A percentile compares a stretch with the other conserved stretches of the same genome.
These are phyloP conservation scores for Trichoplax adhaerens DNA, from an alignment of 37 sponge, comb jelly and placozoan genomes.

Conservation along the genomic window DNA sequence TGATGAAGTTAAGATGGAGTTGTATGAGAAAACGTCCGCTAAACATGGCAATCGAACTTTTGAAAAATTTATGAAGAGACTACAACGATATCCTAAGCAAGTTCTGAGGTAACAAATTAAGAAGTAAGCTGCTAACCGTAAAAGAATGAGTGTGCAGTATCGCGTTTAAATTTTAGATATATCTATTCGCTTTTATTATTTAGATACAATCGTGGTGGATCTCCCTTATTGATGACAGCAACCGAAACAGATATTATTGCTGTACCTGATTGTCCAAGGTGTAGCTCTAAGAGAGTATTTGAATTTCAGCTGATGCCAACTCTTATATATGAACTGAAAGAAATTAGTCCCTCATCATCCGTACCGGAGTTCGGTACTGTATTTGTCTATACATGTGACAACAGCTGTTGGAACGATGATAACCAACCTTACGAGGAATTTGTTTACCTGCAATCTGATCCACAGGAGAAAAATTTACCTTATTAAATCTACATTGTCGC, in stretches of 20 bases:
- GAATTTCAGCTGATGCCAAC: constrained; percentile 69
- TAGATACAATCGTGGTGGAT: constrained; percentile 17
- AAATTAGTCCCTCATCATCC: background rate
- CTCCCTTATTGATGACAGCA: constrained; percentile 5
- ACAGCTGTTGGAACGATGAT: constrained; percentile 47
- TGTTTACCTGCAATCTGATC: constrained; percentile 24
- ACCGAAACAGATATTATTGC: constrained; percentile 1
- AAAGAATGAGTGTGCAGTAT: background rate
- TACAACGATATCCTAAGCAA: constrained; percentile 33
- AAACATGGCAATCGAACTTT: constrained; percentile 48
- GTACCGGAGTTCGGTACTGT: constrained; percentile 60
- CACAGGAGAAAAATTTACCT: background rate
- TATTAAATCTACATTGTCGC: background rate
- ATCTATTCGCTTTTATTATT: background rate
- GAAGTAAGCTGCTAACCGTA: background rate
- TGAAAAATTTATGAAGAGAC: constrained; percentile 40
- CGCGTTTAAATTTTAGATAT: no score
- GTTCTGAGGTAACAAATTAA: constrained; percentile 18
- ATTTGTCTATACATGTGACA: constrained; percentile 40
- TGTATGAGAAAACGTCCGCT: constrained; percentile 42
- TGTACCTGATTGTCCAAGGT: constrained; percentile 16
- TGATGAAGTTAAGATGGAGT: constrained; percentile 15
- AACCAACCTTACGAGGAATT: constrained; percentile 15
- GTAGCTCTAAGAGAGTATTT: constrained; percentile 33
- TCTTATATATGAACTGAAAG: constrained; percentile 35